Evolutionary conservation across 2,888 invertebrate genomes (phyloP), one percentile per base, ranked within the genome.

Genomic region (Sacculina carcini): DNA sequence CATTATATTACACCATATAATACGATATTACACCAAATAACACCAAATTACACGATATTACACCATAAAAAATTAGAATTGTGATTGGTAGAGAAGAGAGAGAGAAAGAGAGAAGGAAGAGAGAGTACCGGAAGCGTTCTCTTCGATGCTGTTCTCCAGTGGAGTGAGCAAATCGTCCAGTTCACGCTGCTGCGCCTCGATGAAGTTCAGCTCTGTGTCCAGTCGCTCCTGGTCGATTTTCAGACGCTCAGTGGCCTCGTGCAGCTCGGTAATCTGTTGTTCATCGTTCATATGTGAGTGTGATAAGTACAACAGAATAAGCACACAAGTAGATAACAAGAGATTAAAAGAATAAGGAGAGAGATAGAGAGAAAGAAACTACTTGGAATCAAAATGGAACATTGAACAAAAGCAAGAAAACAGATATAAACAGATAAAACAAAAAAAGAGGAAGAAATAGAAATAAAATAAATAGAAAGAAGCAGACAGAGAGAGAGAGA

Each of bases 201-300:
- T 82, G 60, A 92, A 92, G 66, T 94, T 90, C 23, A 96, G 65
- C 63, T 94, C 92, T 56, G 89, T 81, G 60, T 92, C 89, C 40
- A 94, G 65, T 51, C 83, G 78, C 58, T 81, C 77, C 60, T 92
- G 90, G 58, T 90, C 87, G 48, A 78, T 73, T 65, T 86, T 85
- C 0, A 90, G 84, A 51, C 78, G 73, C 62, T 85, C 81, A n/a
- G 90, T 78, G 28, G 83, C 79, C 59, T 79, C 77, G 64, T 86
- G 87, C 14, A 92, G 67, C 57, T 77, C 75, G 1, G 85, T 74
- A 57, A 92, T 87, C 77, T 79, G 65, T 7, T 63, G n/a, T n/a
- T n/a, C n/a, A n/a, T n/a, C n/a, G n/a, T n/a, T 60, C 26, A 51
- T 19, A 47, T 28, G 6, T 23, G 19, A 16, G 23, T 19, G 3